Base-by-base conservation (phyloP, 2,888 invertebrate species). In the Ametastegia equiseti region DNA sequence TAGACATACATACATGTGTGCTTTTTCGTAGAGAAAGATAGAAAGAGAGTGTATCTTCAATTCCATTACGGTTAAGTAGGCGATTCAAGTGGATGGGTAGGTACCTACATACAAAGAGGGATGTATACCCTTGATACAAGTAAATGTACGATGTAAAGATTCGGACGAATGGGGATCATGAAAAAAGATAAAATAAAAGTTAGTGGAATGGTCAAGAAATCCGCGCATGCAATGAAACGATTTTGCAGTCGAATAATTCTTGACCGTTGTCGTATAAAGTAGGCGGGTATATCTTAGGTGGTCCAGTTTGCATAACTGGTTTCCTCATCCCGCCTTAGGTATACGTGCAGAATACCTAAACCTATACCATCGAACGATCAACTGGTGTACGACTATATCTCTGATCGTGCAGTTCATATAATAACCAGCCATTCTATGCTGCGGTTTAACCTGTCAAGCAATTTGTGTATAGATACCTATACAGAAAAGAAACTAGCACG, bases 241-340 rank as follows among this genome's bases (percentile, higher is more conserved):
- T n/a, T n/a, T 71, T 71, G 2, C 30, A 27, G 30, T 45, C 71
- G 47, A 75, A 71, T 71, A 42, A 71, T 71, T 75, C 36, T 9
- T n/a, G 50, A 50, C 15, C 33, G 54, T 9, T 9, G 36, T 36
- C 36, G 36, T 36, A 54, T 75, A 19, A 75, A 54, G 54, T 75
- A 75, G 54, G 47, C 50, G 27, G 71, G 36, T n/a, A 15, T 45
- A 54, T 75, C 75, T 54, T 54, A 33, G 75, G 75, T 75, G 75
- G 75, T 75, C 75, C 75, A 75, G 75, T 75, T 75, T 54, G 75
- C 54, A 75, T 54, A 75, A 75, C 75, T 19, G 75, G 54, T 75
- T 75, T 75, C 5, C 27, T 15, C 27, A 27, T 39, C 39, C 23
- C 45, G 27, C 15, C 19, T n/a, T 5, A 15, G 27, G 13, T 63